Percentiles rank a stretch among this genome's conserved stretches.
These are phyloP conservation scores for Electrophaes corylata DNA, from an alignment of 2,888 invertebrate species.

Conservation along the genomic window DNA sequence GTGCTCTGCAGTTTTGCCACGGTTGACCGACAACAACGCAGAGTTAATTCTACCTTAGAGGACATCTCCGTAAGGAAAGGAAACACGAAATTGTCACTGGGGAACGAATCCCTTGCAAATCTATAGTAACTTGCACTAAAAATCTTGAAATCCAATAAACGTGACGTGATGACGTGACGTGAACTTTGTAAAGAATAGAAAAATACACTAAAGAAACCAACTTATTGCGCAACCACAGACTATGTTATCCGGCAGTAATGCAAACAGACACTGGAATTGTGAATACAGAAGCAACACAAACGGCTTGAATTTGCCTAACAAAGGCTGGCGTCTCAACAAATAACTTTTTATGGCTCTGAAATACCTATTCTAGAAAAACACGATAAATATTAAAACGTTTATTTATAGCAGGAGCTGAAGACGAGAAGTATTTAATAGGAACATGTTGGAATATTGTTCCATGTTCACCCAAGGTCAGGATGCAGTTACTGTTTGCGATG, in stretches of 20 bases:
- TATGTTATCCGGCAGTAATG: conserved; percentile 46
- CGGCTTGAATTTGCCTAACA: conserved; percentile 50
- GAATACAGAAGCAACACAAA: conserved; percentile 47
- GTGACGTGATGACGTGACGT: conserved; percentile 49
- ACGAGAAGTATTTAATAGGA: conserved; percentile 5
- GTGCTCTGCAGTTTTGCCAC: conserved; percentile 65
- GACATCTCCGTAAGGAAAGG: conserved; percentile 72
- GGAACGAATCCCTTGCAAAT: no score
- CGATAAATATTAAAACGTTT: conserved; percentile 20
- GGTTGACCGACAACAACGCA: conserved; percentile 74
- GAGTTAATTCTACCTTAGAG: conserved; percentile 66
- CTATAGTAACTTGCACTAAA: no score
- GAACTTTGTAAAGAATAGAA: conserved; percentile 53
- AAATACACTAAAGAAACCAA: conserved; percentile 51
- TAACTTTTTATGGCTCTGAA: conserved; percentile 43
- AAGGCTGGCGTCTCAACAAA: conserved; percentile 52
- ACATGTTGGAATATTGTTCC: conserved; percentile 20
- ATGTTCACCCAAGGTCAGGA: conserved; percentile 53
- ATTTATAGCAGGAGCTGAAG: conserved; percentile 10
- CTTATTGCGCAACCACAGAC: conserved; percentile 52
- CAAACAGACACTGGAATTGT: conserved; percentile 46
- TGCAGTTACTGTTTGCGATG: conserved; percentile 62
- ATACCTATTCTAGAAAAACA: conserved; percentile 32
- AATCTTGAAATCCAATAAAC: neutral
- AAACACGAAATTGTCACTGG: conserved; percentile 64